These are phyloP conservation scores for Daktulosphaira vitifoliae DNA, from an alignment of 1,140 invertebrate species.

Conservation along the genomic window DNA sequence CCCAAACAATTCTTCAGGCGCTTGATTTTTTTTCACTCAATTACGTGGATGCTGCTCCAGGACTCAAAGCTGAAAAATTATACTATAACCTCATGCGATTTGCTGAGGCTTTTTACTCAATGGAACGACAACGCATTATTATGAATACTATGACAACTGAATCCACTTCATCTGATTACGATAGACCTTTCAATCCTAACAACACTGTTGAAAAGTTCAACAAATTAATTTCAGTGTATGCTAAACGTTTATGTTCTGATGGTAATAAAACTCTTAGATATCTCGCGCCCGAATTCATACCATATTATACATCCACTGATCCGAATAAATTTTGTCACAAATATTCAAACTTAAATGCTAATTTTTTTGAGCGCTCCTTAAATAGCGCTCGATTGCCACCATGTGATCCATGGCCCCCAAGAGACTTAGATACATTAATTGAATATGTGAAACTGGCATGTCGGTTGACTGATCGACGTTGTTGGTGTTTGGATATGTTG, in stretches of 20 bases:
- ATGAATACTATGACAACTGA: no score
- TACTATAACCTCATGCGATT: conserved; percentile 11
- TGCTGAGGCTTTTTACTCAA: background rate
- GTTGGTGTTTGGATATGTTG: conserved; percentile 22
- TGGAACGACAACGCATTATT: no score
- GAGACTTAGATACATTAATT: background rate
- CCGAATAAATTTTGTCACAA: background rate
- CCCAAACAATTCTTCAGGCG: background rate
- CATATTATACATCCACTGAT: background rate
- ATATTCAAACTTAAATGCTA: conserved; percentile 13
- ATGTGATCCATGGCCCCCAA: conserved; percentile 2
- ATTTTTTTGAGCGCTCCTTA: background rate
- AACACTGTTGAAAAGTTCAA: conserved; percentile 6
- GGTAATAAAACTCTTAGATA: background rate
- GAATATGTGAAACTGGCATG: conserved; percentile 10
- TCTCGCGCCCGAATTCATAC: background rate
- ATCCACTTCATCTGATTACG: background rate
- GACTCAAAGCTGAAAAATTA: background rate
- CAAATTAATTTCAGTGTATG: background rate
- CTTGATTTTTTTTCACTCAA: conserved; percentile 11
- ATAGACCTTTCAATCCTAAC: background rate
- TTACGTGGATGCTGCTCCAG: background rate
- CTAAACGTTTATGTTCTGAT: background rate
- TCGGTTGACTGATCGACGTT: background rate
- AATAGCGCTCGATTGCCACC: background rate